phyloP scores from a whole-genome alignment of 2,113 vertebrate genomes.

The Podilymbus podiceps region DNA sequence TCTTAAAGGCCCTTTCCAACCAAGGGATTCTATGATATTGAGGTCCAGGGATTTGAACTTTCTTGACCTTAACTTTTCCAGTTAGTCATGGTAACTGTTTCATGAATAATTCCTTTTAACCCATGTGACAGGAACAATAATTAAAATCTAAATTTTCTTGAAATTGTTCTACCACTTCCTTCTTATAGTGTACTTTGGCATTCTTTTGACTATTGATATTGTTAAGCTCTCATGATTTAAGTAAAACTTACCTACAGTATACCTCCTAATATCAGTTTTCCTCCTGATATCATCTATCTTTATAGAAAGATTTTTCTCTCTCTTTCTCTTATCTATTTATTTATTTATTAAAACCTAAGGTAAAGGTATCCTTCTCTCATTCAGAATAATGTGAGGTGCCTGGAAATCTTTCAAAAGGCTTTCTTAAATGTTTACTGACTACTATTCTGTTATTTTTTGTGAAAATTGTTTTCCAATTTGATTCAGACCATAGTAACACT shows the following conservation, averaged over 20 bases:
- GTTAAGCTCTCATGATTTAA: background rate
- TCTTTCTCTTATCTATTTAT: background rate
- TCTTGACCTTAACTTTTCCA: background rate
- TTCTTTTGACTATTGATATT: background rate
- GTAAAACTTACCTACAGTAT: background rate
- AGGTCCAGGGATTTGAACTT: background rate
- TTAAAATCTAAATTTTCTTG: background rate
- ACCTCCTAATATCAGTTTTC: background rate
- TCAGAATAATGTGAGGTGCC: background rate
- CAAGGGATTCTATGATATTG: background rate
- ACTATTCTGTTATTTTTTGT: background rate
- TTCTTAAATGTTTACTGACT: background rate
- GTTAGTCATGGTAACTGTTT: background rate
- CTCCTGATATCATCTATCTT: background rate
- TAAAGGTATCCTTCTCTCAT: background rate
- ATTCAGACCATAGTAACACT: background rate
- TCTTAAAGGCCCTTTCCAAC: too few relatives aligned
- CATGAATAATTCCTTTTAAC: background rate
- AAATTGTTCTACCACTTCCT: background rate
- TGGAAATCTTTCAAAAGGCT: background rate
- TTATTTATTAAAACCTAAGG: too few relatives aligned
- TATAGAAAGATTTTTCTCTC: background rate
- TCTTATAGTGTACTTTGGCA: background rate
- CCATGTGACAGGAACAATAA: background rate
- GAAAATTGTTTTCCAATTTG: background rate